Base-by-base conservation (phyloP, 2,888 invertebrate species). In the Eupithecia centaureata region DNA sequence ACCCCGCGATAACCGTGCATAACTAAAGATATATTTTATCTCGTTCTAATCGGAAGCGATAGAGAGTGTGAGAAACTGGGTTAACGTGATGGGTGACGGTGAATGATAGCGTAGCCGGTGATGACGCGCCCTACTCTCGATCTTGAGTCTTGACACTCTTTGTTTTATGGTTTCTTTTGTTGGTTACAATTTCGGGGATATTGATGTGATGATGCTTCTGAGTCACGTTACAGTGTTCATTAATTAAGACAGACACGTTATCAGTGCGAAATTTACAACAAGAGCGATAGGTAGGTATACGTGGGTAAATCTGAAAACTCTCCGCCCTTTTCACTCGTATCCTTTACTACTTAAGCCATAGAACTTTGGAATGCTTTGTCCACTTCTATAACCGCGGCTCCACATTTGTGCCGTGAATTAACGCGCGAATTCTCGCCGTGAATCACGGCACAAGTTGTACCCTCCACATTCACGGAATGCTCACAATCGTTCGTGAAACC, bases 41-140 rank as follows among this genome's bases (percentile, higher is more conserved):
- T 77, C 77, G 63, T 68, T 82, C 77, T 65, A 60, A 52, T 74
- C 30, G 30, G 51, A 66, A 72, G 71, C 54, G 65, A 61, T 27
- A 65, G 73, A 77, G 67, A 74, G 68, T 76, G 73, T 76, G 67
- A 57, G 58, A 63, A 69, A 73, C 71, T 68, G 68, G 73, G 72
- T 70, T 76, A 76, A 74, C 73, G 63, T 71, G 72, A 72, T 76
- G 73, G 77, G 74, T 66, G 72, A 60, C 66, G 66, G 67, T 82
- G 79, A 81, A 77, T 81, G 80, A 83, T 84, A 78, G 83, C 84
- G 80, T 82, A 83, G 79, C 76, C 71, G 75, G 72, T 79, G 73
- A 52, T 27, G 25, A 27, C 13, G 18, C 57, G 32, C 22, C 18
- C 75, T 67, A 71, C 67, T 69, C 71, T 35, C 51, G 51, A 51